Evolutionary conservation across 2,888 invertebrate species (phyloP), one percentile per base, ranked within the genome.

Genomic region (Pheosia tremula): DNA sequence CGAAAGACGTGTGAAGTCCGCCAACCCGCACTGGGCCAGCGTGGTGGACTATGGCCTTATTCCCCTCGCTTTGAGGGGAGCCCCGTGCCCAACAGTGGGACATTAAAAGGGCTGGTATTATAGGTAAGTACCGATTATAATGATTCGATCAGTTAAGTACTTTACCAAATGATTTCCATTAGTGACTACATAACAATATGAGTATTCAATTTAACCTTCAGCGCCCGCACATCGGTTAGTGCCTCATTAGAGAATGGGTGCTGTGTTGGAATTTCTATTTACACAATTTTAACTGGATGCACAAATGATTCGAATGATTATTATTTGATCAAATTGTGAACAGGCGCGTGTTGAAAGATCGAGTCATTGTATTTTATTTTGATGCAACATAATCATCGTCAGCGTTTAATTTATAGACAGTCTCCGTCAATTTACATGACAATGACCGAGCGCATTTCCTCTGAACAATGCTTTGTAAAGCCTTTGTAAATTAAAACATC

Each of bases 191-290:
- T 45, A 45, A 11, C 11, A n/a, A 47, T 61, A 63, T 58, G 60
- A 71, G 64, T 57, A 72, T 69, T 65, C 64, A 62, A 67, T 71
- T 72, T 64, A 71, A 72, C 66, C 67, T 58, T 55, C 58, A 61
- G 49, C 72, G 55, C 69, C 67, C 64, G 75, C 68, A 65, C 61
- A 41, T 45, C 43, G 52, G 55, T 66, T 60, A 72, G 57, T 67
- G 59, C 63, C 63, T 76, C 67, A 74, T 74, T 73, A 74, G 56
- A 68, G 52, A 47, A 36, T 56, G 60, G 62, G 72, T 67, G 63
- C 62, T 50, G 24, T 37, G 45, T 7, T n/a, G 39, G 38, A 4
- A 36, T 56, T 39, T 43, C 52, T 8, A 36, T 24, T 5, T 53
- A 24, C 8, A 10, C 11, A 10, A 11, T 24, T 50, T 5, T 0